These are phyloP conservation scores for Pemphredon lugubris DNA, from an alignment of 2,888 invertebrate genomes.

Conservation along the genomic window DNA sequence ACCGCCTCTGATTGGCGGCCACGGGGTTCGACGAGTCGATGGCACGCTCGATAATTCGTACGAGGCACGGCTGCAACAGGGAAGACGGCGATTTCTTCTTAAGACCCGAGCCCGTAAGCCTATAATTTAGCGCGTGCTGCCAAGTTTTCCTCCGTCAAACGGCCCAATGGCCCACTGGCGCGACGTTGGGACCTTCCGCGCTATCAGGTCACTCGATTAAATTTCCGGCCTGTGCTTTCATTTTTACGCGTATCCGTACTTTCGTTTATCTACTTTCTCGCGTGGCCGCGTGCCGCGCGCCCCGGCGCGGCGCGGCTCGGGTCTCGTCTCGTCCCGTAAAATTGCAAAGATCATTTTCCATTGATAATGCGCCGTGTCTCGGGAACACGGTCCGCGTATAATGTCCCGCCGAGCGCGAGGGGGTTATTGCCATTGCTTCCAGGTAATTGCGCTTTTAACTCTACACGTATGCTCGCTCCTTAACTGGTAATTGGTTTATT, in stretches of 20 bases:
- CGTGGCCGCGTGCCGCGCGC: not conserved
- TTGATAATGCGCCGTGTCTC: constrained; percentile 6
- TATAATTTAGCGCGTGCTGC: constrained; percentile 36
- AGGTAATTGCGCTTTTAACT: not conserved
- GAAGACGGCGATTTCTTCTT: constrained; percentile 16
- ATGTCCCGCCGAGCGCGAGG: not conserved
- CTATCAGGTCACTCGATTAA: constrained; percentile 28
- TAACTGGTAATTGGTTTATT: not conserved
- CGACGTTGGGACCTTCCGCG: constrained; percentile 2
- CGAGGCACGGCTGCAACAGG: not conserved
- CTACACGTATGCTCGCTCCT: not conserved
- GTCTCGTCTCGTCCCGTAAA: not conserved
- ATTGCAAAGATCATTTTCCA: constrained; percentile 30
- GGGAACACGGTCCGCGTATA: not conserved
- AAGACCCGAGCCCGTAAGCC: not conserved
- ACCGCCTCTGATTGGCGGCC: not conserved
- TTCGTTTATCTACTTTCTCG: constrained; percentile 26
- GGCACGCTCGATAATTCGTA: constrained; percentile 6
- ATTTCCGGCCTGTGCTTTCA: constrained; percentile 39
- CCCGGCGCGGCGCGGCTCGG: not conserved
- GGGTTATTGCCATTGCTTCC: not conserved
- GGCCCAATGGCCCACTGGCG: not conserved
- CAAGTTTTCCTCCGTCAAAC: constrained; percentile 23
- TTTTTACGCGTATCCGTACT: constrained; percentile 13
- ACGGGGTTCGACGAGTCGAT: not conserved